Base-by-base conservation (phyloP, 1,140 invertebrate genomes). In the Temnothorax curvispinosus region DNA sequence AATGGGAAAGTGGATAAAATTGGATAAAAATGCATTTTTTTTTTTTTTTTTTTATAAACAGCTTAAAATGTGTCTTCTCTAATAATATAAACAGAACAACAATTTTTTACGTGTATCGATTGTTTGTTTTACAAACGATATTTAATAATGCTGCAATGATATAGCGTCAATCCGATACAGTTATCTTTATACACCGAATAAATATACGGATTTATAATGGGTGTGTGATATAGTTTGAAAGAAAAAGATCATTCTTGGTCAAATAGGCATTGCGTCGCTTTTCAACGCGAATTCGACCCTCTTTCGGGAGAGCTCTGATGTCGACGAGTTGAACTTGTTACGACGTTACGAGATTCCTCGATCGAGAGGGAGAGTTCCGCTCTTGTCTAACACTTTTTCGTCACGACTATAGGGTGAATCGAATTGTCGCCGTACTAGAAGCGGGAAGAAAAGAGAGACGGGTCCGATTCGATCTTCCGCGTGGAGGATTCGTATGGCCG, bases 381-480 rank as follows among this genome's bases (percentile, higher is more conserved):
- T 75, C 64, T 47, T 86, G 69, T 41, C 75, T 67, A 62, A 86
- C 65, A 82, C 80, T 90, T 90, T 90, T 90, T 86, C 82, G 85
- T 50, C 44, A 35, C 54, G 60, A 90, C 72, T 86, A 18, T 50
- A 82, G 89, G 89, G 89, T 88, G 89, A 91, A 91, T 91, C 89
- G 77, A 91, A 91, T 91, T 91, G 89, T 76, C 89, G 62, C 89
- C 89, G 52, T 52, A 87, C 64, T 56, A 35, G 69, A 47, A 41
- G n/a, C 41, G 13, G 41, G 60, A 90, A 58, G 72, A 77, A 60
- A 77, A 86, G 80, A 76, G 88, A 76, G 88, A 82, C 81, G 62
- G 47, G 58, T 77, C 41, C 65, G 74, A 91, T 91, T 91, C 89
- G 90, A 91, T 91, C 90, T 91, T 91, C 87, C 90, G 85, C 76